phyloP scores from a whole-genome alignment of 2,797 vertebrate genomes.

The Simalia tracyae region DNA sequence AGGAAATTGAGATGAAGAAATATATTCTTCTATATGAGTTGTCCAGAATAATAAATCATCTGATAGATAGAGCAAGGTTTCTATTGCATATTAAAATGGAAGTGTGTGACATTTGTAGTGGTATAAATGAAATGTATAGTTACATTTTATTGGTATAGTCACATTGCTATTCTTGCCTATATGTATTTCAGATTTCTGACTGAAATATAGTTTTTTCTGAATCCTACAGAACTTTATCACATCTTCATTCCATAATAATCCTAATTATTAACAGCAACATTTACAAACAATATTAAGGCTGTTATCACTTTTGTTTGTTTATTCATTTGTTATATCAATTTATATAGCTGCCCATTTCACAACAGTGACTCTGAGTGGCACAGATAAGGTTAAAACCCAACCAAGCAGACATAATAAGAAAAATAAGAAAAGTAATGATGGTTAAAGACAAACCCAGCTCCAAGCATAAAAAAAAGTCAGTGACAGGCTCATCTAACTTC shows the following conservation, averaged over 20 bases:
- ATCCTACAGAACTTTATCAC: constrained; percentile 50
- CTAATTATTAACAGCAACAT: constrained; percentile 36
- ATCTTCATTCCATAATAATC: constrained; percentile 46
- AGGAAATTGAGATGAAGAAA: constrained; percentile 53
- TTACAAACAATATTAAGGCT: constrained; percentile 39
- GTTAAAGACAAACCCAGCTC: neutral
- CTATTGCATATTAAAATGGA: constrained; percentile 69
- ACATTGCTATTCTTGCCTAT: constrained; percentile 19
- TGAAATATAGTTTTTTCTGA: constrained; percentile 45
- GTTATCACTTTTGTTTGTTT: constrained; percentile 16
- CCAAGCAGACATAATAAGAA: neutral
- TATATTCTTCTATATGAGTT: constrained; percentile 69
- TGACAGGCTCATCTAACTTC: neutral
- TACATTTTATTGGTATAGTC: constrained; percentile 68
- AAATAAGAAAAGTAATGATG: neutral
- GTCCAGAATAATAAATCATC: constrained; percentile 70
- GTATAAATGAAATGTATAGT: constrained; percentile 69
- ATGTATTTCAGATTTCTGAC: constrained; percentile 74
- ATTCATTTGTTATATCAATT: neutral
- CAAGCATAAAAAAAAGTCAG: neutral
- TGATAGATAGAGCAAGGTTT: constrained; percentile 66
- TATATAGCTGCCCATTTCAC: neutral
- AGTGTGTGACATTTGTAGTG: constrained; percentile 74
- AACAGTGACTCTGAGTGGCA: neutral
- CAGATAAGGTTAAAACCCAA: neutral